Evolutionary conservation across 1,140 invertebrate genomes (phyloP).

Genomic region (Drosophila albomicans): DNA sequence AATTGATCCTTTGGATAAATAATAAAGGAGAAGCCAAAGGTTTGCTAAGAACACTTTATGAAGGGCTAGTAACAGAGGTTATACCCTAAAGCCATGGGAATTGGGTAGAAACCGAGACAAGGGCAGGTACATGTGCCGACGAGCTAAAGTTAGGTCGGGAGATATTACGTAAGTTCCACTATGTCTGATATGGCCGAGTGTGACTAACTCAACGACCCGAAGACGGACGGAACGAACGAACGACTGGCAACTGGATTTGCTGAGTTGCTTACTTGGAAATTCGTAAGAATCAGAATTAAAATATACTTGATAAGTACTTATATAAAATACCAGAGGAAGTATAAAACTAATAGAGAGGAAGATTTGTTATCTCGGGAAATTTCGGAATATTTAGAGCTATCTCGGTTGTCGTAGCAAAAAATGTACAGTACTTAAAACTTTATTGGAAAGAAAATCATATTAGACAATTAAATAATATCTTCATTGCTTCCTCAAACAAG

Average conservation of each 20-base stretch:
- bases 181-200: not conserved
- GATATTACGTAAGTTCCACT: conserved; percentile 20
- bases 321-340: not conserved
- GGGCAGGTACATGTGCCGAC: not conserved
- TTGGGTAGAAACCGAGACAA: not conserved
- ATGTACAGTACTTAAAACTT: too few species aligned
- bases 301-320: not conserved
- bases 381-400: too few species aligned
- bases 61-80: not conserved
- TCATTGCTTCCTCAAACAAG: too few species aligned
- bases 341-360: too few species aligned
- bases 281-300: conserved; percentile 1
- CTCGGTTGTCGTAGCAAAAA: too few species aligned
- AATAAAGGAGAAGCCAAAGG: too few species aligned
- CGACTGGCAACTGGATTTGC: not conserved
- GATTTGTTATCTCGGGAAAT: too few species aligned
- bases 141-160: conserved; percentile 35
- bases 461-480: too few species aligned
- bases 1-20: too few species aligned
- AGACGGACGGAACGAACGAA: not conserved
- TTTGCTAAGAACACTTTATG: not conserved
- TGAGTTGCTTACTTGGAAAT: not conserved
- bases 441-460: too few species aligned
- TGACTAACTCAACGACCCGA: conserved; percentile 5
- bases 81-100: not conserved